phyloP scores from a whole-genome alignment of 2,113 vertebrate species.

The Prinia subflava region DNA sequence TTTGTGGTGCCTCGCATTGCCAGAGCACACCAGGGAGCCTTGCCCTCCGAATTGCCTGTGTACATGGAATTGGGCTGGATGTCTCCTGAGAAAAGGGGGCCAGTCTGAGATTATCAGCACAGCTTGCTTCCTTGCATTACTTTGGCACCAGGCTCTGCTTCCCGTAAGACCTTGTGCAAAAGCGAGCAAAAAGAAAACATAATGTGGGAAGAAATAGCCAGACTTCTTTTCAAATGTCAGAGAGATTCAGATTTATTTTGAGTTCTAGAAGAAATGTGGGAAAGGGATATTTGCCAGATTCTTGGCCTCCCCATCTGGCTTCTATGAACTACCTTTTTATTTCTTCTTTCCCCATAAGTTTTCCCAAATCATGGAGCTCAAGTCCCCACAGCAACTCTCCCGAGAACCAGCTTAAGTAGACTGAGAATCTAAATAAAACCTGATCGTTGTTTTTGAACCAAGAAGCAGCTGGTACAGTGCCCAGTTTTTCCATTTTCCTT shows the following conservation, averaged over 20 bases:
- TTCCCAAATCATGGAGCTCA: not conserved
- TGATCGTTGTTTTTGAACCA: constrained; percentile 24
- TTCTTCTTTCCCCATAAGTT: constrained; percentile 23
- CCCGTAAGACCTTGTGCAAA: constrained; percentile 48
- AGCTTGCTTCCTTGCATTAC: constrained; percentile 51
- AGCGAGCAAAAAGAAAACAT: constrained; percentile 55
- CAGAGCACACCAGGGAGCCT: not conserved
- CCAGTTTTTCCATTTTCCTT: constrained; percentile 11
- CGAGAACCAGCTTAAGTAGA: not conserved
- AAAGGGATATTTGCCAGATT: constrained; percentile 58
- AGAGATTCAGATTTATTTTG: constrained; percentile 64
- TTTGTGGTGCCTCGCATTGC: not conserved
- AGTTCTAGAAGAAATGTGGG: constrained; percentile 55
- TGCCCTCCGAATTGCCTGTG: not conserved
- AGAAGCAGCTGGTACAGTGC: constrained; percentile 11
- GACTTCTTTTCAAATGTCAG: constrained; percentile 60
- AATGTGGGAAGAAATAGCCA: constrained; percentile 61
- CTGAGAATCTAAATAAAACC: constrained; percentile 40
- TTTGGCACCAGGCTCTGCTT: constrained; percentile 46
- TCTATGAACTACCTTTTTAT: constrained; percentile 56
- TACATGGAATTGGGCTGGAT: not conserved
- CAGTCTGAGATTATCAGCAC: constrained; percentile 31
- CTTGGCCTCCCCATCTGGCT: constrained; percentile 59
- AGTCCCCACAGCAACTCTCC: not conserved
- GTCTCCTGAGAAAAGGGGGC: not conserved